Conservation (phyloP, 1,140 invertebrate species). For the Hypothenemus hampei region DNA sequence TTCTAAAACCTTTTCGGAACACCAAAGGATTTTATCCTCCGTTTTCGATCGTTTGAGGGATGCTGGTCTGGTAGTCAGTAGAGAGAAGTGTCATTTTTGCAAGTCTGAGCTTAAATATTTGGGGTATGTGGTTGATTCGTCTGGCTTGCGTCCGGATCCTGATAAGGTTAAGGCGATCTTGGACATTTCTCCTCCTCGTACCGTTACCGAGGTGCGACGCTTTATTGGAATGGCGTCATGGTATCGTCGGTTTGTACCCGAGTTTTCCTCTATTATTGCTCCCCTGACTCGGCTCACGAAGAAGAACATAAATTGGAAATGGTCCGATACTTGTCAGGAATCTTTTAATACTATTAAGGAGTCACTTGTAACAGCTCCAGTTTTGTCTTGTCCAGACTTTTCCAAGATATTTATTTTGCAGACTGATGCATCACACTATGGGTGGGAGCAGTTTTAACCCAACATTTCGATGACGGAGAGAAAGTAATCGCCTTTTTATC, state of each 20-base stretch:
- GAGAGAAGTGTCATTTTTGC: not conserved
- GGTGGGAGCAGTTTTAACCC: slow-evolving; percentile 33
- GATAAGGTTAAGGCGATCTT: slow-evolving; percentile 18
- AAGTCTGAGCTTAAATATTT: not conserved
- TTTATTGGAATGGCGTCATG: not conserved
- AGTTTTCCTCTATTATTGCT: slow-evolving; percentile 44
- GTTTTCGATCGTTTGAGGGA: slow-evolving; percentile 28
- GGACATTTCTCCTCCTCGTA: slow-evolving; percentile 27
- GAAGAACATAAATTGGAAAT: slow-evolving; percentile 4
- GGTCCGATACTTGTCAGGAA: slow-evolving; percentile 15
- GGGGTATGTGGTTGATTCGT: not conserved
- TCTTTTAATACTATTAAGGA: slow-evolving; percentile 23
- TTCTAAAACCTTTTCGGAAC: not conserved
- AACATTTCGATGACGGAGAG: slow-evolving; percentile 23
- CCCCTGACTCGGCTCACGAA: slow-evolving; percentile 34
- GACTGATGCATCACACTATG: slow-evolving; percentile 33
- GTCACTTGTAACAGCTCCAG: slow-evolving; percentile 19
- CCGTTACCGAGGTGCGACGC: slow-evolving; percentile 16
- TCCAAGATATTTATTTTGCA: slow-evolving; percentile 35
- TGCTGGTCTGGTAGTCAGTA: not conserved
- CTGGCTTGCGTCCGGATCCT: slow-evolving; percentile 3
- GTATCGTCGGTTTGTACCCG: slow-evolving; percentile 41
- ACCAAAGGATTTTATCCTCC: not conserved
- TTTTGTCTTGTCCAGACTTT: slow-evolving; percentile 31
- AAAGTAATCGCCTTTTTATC: slow-evolving; percentile 20